These are phyloP conservation scores for Equus quagga DNA, from an alignment of 2,113 vertebrate species.

Conservation along the genomic window DNA sequence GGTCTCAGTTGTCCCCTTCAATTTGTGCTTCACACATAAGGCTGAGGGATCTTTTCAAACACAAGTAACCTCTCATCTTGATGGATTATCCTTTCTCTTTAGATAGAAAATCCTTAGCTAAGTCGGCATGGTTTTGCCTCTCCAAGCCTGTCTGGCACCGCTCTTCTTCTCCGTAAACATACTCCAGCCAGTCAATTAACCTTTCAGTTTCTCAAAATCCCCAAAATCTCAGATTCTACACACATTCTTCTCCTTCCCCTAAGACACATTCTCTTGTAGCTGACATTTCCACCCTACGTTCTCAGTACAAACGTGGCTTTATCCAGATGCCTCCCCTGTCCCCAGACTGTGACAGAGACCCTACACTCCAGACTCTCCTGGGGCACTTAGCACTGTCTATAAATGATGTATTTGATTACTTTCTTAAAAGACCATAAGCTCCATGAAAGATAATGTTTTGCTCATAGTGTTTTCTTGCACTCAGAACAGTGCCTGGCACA, in stretches of 20 bases:
- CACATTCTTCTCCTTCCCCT: neutral
- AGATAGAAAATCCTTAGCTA: neutral
- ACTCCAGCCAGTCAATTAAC: neutral
- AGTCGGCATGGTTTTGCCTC: neutral
- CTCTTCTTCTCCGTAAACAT: constrained; percentile 30
- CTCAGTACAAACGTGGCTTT: neutral
- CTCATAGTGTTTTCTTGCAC: neutral
- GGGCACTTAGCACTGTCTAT: neutral
- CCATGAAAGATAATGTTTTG: neutral
- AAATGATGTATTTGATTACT: neutral
- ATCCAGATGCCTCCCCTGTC: neutral
- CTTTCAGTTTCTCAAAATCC: neutral
- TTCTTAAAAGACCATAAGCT: neutral
- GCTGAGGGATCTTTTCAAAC: constrained; percentile 15
- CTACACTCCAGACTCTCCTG: neutral
- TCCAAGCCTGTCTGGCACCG: neutral
- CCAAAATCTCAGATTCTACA: neutral
- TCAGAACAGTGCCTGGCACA: neutral
- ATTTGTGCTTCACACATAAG: constrained; percentile 34
- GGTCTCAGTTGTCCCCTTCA: neutral
- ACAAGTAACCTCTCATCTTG: constrained; percentile 14
- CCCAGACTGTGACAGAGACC: neutral
- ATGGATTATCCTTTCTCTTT: neutral
- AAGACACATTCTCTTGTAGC: neutral
- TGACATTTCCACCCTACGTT: neutral